phyloP scores from a whole-genome alignment of 2,113 vertebrate species.

The Crypturellus undulatus region DNA sequence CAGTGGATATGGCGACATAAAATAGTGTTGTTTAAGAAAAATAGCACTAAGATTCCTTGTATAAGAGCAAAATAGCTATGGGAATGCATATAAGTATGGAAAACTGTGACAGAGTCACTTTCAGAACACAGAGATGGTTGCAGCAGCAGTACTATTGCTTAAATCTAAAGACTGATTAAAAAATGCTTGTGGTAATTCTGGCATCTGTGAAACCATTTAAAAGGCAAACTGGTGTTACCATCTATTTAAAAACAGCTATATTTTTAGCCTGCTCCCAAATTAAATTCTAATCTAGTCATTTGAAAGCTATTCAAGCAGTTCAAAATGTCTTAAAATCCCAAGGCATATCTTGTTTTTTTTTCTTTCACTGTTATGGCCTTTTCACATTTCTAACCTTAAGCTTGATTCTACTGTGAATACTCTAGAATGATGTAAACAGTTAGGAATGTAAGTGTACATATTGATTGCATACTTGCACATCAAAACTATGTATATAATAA shows the following conservation, averaged over 20 bases:
- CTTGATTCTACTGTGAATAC: conserved; percentile 82
- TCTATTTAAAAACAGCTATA: conserved; percentile 69
- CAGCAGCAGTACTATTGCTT: conserved; percentile 56
- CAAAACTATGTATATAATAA: conserved; percentile 85
- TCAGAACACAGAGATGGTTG: not conserved
- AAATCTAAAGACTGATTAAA: conserved; percentile 38
- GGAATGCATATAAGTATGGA: conserved; percentile 21
- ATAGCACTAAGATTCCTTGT: not conserved
- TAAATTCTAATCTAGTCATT: conserved; percentile 72
- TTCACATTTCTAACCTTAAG: conserved; percentile 81
- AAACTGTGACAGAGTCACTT: not conserved
- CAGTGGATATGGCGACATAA: conserved; percentile 69
- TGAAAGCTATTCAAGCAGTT: conserved; percentile 71
- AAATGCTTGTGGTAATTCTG: conserved; percentile 54
- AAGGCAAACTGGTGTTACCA: conserved; percentile 55
- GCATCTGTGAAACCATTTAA: conserved; percentile 60
- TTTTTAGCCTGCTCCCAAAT: conserved; percentile 78
- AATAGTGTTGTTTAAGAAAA: not conserved
- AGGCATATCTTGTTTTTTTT: conserved; percentile 68
- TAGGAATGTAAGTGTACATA: conserved; percentile 86
- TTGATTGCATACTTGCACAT: conserved; percentile 90
- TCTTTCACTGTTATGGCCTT: conserved; percentile 79
- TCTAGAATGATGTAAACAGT: conserved; percentile 79
- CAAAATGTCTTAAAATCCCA: conserved; percentile 65
- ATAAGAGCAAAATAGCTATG: conserved; percentile 26